These are phyloP conservation scores for Ammodramus savannarum DNA, from an alignment of 2,113 vertebrate species.

Conservation along the genomic window DNA sequence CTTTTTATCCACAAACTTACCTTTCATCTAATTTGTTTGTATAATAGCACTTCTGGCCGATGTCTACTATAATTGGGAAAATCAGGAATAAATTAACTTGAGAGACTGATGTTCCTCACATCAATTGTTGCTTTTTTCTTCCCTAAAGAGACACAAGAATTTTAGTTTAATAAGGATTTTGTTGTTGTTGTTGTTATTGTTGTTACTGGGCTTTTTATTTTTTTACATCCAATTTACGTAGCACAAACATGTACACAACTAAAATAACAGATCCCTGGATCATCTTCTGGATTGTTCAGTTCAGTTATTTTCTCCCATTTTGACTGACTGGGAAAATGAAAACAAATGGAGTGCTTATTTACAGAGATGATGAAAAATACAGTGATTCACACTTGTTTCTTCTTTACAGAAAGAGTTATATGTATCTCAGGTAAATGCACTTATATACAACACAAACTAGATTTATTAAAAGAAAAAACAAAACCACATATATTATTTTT, in stretches of 20 bases:
- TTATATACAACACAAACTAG: neutral
- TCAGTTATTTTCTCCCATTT: neutral
- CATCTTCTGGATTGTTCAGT: neutral
- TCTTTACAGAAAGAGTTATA: neutral
- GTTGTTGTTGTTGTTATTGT: neutral
- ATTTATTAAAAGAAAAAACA: neutral
- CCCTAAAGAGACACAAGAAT: neutral
- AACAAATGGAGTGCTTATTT: neutral
- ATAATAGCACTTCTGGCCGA: neutral
- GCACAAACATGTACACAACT: accelerated
- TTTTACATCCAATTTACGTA: neutral
- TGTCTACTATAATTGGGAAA: neutral
- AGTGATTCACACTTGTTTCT: neutral
- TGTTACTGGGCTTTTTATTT: neutral
- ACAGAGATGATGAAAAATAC: neutral
- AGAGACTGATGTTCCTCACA: neutral
- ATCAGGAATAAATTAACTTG: neutral
- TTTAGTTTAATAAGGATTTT: neutral
- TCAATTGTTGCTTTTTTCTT: neutral
- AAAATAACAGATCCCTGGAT: neutral
- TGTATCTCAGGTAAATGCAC: neutral
- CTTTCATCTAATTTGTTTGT: neutral
- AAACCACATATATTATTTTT: neutral
- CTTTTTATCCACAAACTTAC: neutral
- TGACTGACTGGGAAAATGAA: neutral